Conservation (phyloP, 2,797 vertebrate genomes). For the Notolepis coatsorum region DNA sequence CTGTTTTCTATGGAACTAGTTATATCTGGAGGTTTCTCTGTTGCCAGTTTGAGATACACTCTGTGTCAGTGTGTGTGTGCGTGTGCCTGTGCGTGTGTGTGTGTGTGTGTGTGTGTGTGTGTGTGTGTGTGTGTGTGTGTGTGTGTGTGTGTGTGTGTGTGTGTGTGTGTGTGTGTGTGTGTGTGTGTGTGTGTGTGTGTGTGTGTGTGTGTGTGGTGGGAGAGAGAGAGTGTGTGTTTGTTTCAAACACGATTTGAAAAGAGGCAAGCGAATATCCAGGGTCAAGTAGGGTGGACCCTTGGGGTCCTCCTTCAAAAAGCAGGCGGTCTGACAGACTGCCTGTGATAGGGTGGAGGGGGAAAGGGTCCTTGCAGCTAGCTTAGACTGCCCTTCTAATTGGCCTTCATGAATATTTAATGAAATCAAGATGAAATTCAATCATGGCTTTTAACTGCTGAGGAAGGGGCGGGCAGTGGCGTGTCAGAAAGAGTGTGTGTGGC, state of each 20-base stretch:
- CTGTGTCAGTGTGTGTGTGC: conserved; percentile 14
- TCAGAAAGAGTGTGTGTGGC: conserved; percentile 26
- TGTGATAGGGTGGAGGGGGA: conserved; percentile 87
- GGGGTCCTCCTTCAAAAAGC: conserved; percentile 79
- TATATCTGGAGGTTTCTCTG: conserved; percentile 15
- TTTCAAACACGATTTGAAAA: conserved; percentile 51
- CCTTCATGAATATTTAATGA: conserved; percentile 97
- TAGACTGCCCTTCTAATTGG: conserved; percentile 95
- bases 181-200: conserved; percentile 14
- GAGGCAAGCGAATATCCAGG: conserved; percentile 71
- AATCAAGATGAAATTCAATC: conserved; percentile 94
- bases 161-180: conserved; percentile 19
- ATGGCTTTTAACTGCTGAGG: conserved; percentile 88
- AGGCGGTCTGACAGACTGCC: conserved; percentile 77
- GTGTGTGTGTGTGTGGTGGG: background rate
- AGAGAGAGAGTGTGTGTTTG: conserved; percentile 4
- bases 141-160: background rate
- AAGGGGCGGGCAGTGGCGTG: conserved; percentile 60
- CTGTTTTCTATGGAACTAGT: background rate
- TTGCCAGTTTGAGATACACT: too few species aligned
- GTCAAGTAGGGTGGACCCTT: conserved; percentile 80
- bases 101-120: background rate
- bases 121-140: conserved; percentile 23
- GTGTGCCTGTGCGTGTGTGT: background rate
- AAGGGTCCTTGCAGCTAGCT: conserved; percentile 83